Evolutionary conservation across 2,113 vertebrate species (phyloP).

Genomic region (Brachionichthys hirsutus): DNA sequence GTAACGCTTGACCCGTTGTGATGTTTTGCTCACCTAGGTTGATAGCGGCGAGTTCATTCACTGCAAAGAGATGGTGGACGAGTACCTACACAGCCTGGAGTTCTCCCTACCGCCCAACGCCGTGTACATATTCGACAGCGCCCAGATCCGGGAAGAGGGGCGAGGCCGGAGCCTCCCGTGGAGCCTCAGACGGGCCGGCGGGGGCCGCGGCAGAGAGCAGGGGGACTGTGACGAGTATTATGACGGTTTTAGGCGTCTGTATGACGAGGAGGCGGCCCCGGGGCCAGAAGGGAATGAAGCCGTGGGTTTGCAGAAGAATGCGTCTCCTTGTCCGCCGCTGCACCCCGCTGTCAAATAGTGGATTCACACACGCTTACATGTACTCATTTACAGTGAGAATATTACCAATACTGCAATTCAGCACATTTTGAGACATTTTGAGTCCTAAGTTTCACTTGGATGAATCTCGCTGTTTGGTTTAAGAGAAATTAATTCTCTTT

Average conservation of each 20-base stretch:
- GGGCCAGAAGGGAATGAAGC: not conserved
- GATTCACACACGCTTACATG: not conserved
- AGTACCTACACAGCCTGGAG: slow-evolving; percentile 68
- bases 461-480: too few relatives aligned
- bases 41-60: slow-evolving; percentile 66
- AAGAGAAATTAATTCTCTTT: too few relatives aligned
- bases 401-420: not conserved
- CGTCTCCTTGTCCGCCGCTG: slow-evolving; percentile 67
- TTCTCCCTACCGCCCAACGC: slow-evolving; percentile 64
- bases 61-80: slow-evolving; percentile 79
- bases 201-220: not conserved
- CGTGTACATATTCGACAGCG: slow-evolving; percentile 65
- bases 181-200: not conserved
- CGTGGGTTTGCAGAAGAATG: slow-evolving; percentile 18
- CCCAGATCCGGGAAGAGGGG: slow-evolving; percentile 17
- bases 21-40: slow-evolving; percentile 49
- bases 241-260: slow-evolving; percentile 72
- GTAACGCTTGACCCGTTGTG: too few relatives aligned
- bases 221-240: slow-evolving; percentile 70
- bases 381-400: not conserved
- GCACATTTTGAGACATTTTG: not conserved
- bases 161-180: not conserved
- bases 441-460: not conserved
- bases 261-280: slow-evolving; percentile 51
- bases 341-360: slow-evolving; percentile 56